Conservation (phyloP, 2,888 invertebrate genomes). For the Lepidochitona cinerea region DNA sequence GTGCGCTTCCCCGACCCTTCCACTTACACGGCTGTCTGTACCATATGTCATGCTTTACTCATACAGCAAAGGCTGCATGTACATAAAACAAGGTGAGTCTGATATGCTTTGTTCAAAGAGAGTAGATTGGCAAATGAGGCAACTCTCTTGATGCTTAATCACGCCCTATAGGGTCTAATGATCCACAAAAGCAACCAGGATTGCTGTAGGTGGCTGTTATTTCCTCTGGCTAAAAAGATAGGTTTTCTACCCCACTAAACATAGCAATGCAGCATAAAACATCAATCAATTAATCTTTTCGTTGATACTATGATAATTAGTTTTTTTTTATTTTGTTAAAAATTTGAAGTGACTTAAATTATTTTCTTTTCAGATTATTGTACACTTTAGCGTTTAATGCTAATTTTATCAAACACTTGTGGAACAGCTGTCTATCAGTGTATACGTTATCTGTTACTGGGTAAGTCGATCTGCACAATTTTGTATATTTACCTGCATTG, state of each 20-base stretch:
- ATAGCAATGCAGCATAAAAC: no score
- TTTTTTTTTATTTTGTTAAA: no score
- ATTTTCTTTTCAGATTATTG: constrained; percentile 78
- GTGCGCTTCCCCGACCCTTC: constrained; percentile 68
- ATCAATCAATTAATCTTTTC: no score
- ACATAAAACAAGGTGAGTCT: constrained; percentile 84
- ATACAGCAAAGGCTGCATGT: constrained; percentile 85
- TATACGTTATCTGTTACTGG: constrained; percentile 74
- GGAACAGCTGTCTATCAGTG: constrained; percentile 75
- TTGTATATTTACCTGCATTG: not conserved
- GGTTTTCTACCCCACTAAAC: no score
- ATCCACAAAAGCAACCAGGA: no score
- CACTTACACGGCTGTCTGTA: constrained; percentile 80
- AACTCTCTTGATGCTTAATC: no score
- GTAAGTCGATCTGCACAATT: constrained; percentile 43
- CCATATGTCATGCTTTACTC: constrained; percentile 87
- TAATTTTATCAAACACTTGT: constrained; percentile 82
- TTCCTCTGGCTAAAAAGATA: no score
- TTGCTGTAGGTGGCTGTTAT: no score
- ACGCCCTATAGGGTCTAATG: no score
- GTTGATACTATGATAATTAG: no score
- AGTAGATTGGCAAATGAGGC: not conserved
- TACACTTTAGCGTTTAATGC: constrained; percentile 87
- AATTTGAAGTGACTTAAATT: no score
- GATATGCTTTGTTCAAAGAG: not conserved